Evolutionary conservation across 2,113 vertebrate species (phyloP).

Genomic region (Corydoras maculifer): DNA sequence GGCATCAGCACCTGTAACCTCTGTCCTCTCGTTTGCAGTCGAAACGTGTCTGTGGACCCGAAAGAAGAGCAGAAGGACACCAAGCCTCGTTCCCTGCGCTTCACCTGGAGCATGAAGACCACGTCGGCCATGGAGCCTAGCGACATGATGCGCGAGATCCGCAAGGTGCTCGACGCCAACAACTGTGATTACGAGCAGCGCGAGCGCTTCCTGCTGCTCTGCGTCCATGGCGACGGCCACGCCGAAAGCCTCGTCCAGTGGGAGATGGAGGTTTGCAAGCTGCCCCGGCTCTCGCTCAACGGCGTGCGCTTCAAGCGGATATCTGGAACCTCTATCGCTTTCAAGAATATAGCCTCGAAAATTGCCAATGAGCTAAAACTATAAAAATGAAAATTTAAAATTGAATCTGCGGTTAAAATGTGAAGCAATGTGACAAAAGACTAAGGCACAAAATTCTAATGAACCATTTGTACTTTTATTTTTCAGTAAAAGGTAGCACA

Average conservation of each 20-base stretch:
- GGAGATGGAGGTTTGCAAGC: conserved; percentile 99
- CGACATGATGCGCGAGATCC: conserved; percentile 97
- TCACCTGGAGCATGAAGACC: conserved; percentile 99
- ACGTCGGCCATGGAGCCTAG: conserved; percentile 94
- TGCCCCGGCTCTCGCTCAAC: conserved; percentile 96
- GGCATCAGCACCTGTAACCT: neutral
- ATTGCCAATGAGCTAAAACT: conserved; percentile 87
- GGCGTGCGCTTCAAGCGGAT: conserved; percentile 98
- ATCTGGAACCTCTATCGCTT: conserved; percentile 97
- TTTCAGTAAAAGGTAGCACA: conserved; percentile 60
- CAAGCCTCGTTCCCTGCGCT: conserved; percentile 91
- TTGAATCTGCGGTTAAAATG: conserved; percentile 19
- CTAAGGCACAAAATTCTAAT: conserved; percentile 50
- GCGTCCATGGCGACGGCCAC: conserved; percentile 89
- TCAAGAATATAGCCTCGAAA: conserved; percentile 91
- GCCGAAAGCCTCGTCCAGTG: conserved; percentile 94
- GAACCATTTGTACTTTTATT: conserved; percentile 63
- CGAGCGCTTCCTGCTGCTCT: conserved; percentile 94
- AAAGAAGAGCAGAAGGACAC: conserved; percentile 90
- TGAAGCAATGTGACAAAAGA: conserved; percentile 38
- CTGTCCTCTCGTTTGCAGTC: conserved; percentile 52
- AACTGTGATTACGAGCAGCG: conserved; percentile 97
- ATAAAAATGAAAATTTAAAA: conserved; percentile 51
- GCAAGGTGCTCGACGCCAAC: conserved; percentile 96
- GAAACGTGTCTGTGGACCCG: conserved; percentile 84